phyloP scores from a whole-genome alignment of 2,797 vertebrate genomes.

The Bradypodion ventrale region DNA sequence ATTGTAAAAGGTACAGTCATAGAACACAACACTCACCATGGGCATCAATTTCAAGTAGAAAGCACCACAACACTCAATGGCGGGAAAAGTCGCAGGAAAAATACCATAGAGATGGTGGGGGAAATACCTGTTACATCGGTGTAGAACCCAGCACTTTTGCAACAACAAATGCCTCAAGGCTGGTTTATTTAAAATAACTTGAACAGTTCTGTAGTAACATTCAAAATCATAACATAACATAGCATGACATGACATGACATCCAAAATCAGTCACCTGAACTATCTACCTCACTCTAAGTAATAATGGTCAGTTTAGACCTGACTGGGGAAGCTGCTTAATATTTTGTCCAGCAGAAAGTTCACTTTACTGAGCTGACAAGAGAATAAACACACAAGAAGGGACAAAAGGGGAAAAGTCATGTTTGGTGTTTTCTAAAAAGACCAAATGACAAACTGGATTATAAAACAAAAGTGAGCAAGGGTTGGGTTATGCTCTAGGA shows the following conservation, averaged over 20 bases:
- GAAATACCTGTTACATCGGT: too few relatives aligned
- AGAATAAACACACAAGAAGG: not conserved
- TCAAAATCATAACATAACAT: too few relatives aligned
- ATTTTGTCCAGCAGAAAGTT: not conserved
- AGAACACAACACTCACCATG: too few relatives aligned
- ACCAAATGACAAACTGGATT: not conserved
- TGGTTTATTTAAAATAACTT: not conserved
- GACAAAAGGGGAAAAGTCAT: not conserved
- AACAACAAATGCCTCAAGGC: not conserved
- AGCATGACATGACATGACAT: too few relatives aligned
- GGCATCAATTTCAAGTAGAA: too few relatives aligned
- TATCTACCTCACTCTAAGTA: not conserved
- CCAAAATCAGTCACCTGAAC: not conserved
- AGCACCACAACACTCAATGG: too few relatives aligned
- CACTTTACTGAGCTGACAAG: not conserved
- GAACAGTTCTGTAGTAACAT: not conserved
- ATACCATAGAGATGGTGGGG: too few relatives aligned
- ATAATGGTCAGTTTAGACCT: not conserved
- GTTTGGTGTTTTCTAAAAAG: not conserved
- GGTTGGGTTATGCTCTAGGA: not conserved
- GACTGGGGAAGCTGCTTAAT: not conserved
- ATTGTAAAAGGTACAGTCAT: too few relatives aligned
- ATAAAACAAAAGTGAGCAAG: slow-evolving; percentile 3
- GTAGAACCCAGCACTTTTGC: too few relatives aligned
- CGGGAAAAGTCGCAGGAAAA: too few relatives aligned